Base-by-base conservation (phyloP, 2,888 invertebrate species). In the Cylloceria caligata region DNA sequence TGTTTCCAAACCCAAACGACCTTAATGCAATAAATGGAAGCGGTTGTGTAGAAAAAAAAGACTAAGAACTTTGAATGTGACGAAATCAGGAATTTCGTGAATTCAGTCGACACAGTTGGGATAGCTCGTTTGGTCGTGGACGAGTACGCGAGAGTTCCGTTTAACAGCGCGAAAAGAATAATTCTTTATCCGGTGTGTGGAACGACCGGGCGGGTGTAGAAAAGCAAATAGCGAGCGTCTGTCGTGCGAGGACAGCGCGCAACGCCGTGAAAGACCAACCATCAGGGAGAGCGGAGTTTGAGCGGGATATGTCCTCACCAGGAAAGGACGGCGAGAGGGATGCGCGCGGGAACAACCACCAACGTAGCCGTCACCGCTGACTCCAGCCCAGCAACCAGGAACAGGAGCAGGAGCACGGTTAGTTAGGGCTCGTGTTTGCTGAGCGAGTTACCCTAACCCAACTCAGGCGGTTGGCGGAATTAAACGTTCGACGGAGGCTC, bases 401-500 rank as follows among this genome's bases (percentile, higher is more conserved):
- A 57, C 42, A 65, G 81, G 68, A 82, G 67, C 88, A 85, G 90
- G 90, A 90, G 91, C 88, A 90, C 90, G 91, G 92, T 92, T 92
- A 92, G 92, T 92, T 92, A 92, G 92, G 92, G 91, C 88, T 90
- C 89, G 92, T 92, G 92, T 92, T 92, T 92, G 91, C 91, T 88
- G 90, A 91, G 92, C 92, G 92, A 92, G 92, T 92, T 92, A 92
- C 92, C 91, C 92, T 91, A 90, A 92, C 91, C 91, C 89, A 91
- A 92, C 91, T 91, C 89, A 87, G 89, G 88, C 91, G 91, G 90
- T 92, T 92, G 92, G 91, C 92, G 92, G 92, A 92, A 92, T 92
- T 92, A 92, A 92, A 92, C 92, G 92, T 92, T 92, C 92, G 91
- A 89, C 92, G 90, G 91, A 90, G 92, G 91, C 92, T 92, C 92